Evolutionary conservation across 1,140 invertebrate genomes (phyloP).

Genomic region (Cydia splendana): DNA sequence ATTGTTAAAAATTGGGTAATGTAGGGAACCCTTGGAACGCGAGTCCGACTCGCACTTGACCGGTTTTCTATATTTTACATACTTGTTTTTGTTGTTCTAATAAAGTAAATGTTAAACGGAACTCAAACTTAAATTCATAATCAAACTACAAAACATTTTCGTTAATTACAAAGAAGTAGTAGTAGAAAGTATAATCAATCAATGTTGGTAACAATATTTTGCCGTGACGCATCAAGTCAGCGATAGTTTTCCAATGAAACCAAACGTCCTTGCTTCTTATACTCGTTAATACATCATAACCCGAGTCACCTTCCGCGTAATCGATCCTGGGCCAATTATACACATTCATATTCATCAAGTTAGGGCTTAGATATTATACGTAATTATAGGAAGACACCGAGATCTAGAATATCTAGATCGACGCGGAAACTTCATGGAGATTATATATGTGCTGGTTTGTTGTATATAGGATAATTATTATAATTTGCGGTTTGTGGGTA

Average conservation of each 20-base stretch:
- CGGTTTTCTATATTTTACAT: no score
- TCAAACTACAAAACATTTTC: background rate
- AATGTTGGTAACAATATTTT: background rate
- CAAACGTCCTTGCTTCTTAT: slow-evolving; percentile 8
- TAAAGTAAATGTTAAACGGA: no score
- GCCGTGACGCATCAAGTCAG: background rate
- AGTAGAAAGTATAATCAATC: background rate
- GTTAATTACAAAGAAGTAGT: background rate
- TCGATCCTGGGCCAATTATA: slow-evolving; percentile 50
- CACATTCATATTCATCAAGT: slow-evolving; percentile 57
- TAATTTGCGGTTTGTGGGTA: background rate
- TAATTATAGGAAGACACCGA: slow-evolving; percentile 60
- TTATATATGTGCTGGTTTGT: slow-evolving; percentile 21
- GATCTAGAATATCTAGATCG: slow-evolving; percentile 42
- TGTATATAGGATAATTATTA: background rate
- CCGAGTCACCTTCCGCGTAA: slow-evolving; percentile 36
- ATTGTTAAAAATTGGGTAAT: no score
- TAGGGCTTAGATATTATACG: slow-evolving; percentile 45
- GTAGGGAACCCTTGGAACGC: no score
- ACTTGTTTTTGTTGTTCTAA: no score
- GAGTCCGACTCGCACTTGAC: no score
- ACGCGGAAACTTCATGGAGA: slow-evolving; percentile 49
- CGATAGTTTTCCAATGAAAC: slow-evolving; percentile 9
- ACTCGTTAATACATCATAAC: slow-evolving; percentile 5
- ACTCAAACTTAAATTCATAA: no score